Evolutionary conservation across 1,140 invertebrate species (phyloP).

Genomic region (Drosophila arawakana): DNA sequence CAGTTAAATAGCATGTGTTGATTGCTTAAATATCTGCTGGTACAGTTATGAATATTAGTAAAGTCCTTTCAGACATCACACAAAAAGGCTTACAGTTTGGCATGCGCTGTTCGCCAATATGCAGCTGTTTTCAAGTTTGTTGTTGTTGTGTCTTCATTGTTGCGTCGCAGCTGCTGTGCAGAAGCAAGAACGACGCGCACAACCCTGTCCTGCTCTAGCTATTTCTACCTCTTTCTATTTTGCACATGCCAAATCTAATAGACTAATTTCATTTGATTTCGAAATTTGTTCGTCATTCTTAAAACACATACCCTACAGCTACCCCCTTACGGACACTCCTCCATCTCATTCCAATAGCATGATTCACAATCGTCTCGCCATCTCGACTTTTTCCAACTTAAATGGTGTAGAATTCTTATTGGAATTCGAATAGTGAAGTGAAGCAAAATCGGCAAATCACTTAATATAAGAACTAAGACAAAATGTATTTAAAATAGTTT

Average conservation of each 20-base stretch:
- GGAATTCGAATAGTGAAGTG: slow-evolving; percentile 1
- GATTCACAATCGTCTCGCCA: slow-evolving; percentile 31
- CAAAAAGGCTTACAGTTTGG: slow-evolving; percentile 55
- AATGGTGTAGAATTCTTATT: slow-evolving; percentile 15
- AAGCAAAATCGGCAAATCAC: not conserved
- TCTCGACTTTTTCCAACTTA: slow-evolving; percentile 35
- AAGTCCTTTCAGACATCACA: slow-evolving; percentile 2
- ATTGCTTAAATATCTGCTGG: slow-evolving; percentile 2
- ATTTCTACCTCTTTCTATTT: slow-evolving; percentile 7
- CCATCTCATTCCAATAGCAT: not conserved
- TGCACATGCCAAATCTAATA: slow-evolving; percentile 11
- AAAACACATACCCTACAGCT: not conserved
- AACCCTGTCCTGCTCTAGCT: not conserved
- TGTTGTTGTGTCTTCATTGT: slow-evolving; percentile 58
- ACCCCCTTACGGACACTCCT: not conserved
- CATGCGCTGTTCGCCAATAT: slow-evolving; percentile 42
- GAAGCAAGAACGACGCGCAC: slow-evolving; percentile 25
- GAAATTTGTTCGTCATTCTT: slow-evolving; percentile 20
- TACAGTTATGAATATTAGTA: slow-evolving; percentile 18
- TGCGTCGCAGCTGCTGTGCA: slow-evolving; percentile 63
- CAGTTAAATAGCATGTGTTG: not conserved
- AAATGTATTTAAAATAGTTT: slow-evolving; percentile 6
- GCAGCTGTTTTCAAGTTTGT: slow-evolving; percentile 75
- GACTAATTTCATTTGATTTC: slow-evolving; percentile 9
- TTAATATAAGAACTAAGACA: not conserved